Base-by-base conservation (phyloP, 2,888 invertebrate genomes). In the Mimumesa dahlbomi region DNA sequence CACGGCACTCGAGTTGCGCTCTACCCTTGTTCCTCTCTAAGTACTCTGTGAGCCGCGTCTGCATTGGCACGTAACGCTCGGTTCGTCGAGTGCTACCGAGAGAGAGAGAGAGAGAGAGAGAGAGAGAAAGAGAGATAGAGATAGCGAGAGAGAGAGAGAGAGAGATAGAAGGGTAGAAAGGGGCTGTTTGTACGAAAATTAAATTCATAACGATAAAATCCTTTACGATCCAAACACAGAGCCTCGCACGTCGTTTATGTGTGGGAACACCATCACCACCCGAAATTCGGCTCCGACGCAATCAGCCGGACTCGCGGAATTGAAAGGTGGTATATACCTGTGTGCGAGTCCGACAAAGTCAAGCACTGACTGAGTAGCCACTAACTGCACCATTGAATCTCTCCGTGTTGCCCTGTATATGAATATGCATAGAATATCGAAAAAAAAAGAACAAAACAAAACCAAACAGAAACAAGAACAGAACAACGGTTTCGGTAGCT, bases 121-220 rank as follows among this genome's bases (percentile, higher is more conserved):
- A n/a, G n/a, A n/a, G n/a, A n/a, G n/a, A n/a, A n/a, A n/a, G n/a
- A n/a, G n/a, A n/a, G n/a, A n/a, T n/a, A n/a, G n/a, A n/a, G n/a
- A n/a, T n/a, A n/a, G n/a, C n/a, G n/a, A n/a, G n/a, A n/a, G n/a
- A n/a, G n/a, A n/a, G n/a, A n/a, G n/a, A n/a, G n/a, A n/a, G n/a
- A n/a, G n/a, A n/a, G n/a, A n/a, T n/a, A n/a, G n/a, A n/a, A n/a
- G n/a, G 22, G 13, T 18, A 43, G 45, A 13, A 46, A 22, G 61
- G 71, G 77, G 67, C 82, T 87, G 85, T 87, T 87, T 87, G 84
- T 81, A 85, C 79, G 87, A 86, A 86, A 87, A 87, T 88, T 85
- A 87, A 87, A 88, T 87, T 87, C 85, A 84, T 85, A 86, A 85
- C 86, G 79, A 82, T 84, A 81, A 84, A 87, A 87, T 84, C 84